Conservation (phyloP, 2,797 vertebrate genomes). For the Masticophis lateralis region DNA sequence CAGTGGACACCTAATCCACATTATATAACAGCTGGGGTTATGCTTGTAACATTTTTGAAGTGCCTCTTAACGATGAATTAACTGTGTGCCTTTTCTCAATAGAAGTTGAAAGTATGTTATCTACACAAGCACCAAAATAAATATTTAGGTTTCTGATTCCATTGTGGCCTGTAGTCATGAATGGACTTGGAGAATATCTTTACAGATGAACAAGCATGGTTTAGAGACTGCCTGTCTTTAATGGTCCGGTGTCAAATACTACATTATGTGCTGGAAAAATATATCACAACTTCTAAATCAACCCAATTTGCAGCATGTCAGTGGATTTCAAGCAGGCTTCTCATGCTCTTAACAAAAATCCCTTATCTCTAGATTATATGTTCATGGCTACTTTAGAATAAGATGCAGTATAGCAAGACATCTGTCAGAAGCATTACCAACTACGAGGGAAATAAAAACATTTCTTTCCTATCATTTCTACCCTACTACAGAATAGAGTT, state of each 20-base stretch:
- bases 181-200: neutral
- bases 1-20: constrained; percentile 68
- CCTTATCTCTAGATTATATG: neutral
- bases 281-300: neutral
- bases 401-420: neutral
- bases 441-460: neutral
- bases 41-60: constrained; percentile 68
- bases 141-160: constrained; percentile 52
- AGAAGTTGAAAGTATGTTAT: constrained; percentile 60
- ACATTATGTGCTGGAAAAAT: neutral
- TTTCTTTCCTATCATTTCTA: neutral
- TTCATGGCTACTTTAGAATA: neutral
- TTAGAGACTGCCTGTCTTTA: neutral
- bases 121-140: constrained; percentile 66
- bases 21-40: constrained; percentile 71
- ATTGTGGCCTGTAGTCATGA: neutral
- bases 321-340: neutral
- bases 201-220: neutral
- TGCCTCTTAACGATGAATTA: constrained; percentile 62
- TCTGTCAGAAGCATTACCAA: neutral
- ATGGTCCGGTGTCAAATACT: neutral
- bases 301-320: neutral
- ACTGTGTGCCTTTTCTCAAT: constrained; percentile 62
- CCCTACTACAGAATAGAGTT: neutral
- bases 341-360: neutral